Percentiles rank a stretch among this genome's conserved stretches.
These are phyloP conservation scores for Meloidogyne exigua DNA, from an alignment of 1,140 invertebrate genomes.

Conservation along the genomic window DNA sequence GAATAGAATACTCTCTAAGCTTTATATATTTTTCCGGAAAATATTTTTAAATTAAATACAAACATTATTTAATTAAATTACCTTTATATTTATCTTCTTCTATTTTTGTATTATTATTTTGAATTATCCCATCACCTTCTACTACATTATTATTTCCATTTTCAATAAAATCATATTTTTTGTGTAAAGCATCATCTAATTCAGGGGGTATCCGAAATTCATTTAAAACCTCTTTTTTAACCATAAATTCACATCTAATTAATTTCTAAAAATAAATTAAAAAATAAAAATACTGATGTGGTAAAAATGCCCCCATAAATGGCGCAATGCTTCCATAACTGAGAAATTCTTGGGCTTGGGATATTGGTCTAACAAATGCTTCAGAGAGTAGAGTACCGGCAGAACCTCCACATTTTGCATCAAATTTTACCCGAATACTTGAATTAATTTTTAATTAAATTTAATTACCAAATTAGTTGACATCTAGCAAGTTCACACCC, in stretches of 20 bases:
- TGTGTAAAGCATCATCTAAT: slow-evolving; percentile 28
- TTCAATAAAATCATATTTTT: slow-evolving; percentile 12
- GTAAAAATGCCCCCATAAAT: slow-evolving; percentile 31
- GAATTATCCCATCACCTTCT: background rate
- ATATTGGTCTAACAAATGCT: slow-evolving; percentile 34
- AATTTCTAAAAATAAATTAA: background rate
- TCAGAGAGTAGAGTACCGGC: slow-evolving; percentile 32
- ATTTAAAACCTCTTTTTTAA: slow-evolving; percentile 28
- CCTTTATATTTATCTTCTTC: background rate
- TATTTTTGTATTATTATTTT: background rate
- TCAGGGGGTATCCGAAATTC: slow-evolving; percentile 30
- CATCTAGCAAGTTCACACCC: slow-evolving; percentile 30
- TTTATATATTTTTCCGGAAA: background rate
- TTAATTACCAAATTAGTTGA: slow-evolving; percentile 25
- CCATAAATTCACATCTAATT: slow-evolving; percentile 23
- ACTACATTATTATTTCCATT: background rate
- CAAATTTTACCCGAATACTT: slow-evolving; percentile 25
- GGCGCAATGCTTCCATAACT: slow-evolving; percentile 23
- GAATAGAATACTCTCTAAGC: background rate
- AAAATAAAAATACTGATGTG: slow-evolving; percentile 19
- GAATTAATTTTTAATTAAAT: background rate
- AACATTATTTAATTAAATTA: background rate
- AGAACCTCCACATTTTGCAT: slow-evolving; percentile 31
- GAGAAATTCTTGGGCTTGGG: slow-evolving; percentile 29
- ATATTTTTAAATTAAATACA: background rate